These are phyloP conservation scores for Micrastur ruficollis DNA, from an alignment of 2,797 vertebrate genomes.

Conservation along the genomic window DNA sequence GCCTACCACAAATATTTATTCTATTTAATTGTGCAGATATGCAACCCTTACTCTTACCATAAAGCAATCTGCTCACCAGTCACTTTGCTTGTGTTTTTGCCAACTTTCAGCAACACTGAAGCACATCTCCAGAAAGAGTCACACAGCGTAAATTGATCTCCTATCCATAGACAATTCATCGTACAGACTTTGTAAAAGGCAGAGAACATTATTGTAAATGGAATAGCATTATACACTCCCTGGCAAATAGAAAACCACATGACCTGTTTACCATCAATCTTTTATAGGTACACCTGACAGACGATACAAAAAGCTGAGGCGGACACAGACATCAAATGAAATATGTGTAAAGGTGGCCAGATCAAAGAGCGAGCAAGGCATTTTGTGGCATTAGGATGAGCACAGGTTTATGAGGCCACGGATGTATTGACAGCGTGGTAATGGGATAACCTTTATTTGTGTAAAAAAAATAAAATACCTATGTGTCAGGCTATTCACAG, in stretches of 20 bases:
- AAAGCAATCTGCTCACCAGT: not conserved
- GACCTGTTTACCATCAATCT: not conserved
- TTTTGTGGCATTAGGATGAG: not conserved
- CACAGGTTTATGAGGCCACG: not conserved
- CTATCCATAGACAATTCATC: not conserved
- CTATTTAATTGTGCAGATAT: not conserved
- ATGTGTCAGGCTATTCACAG: not conserved
- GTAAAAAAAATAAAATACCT: not conserved
- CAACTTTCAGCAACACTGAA: not conserved
- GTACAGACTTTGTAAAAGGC: not conserved
- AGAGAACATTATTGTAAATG: not conserved
- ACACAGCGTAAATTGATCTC: not conserved
- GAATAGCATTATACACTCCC: not conserved
- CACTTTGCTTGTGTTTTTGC: not conserved
- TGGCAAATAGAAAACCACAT: not conserved
- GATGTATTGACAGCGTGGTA: not conserved
- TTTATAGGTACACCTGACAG: not conserved
- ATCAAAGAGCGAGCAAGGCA: not conserved
- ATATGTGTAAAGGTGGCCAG: not conserved
- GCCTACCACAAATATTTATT: not conserved
- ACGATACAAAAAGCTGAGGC: not conserved
- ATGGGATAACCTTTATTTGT: conserved; percentile 2
- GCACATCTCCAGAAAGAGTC: not conserved
- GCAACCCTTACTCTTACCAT: not conserved
- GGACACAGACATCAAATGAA: not conserved